Evolutionary conservation across 1,140 invertebrate genomes (phyloP), one percentile per base, ranked within the genome.

Genomic region (Polyergus mexicanus): DNA sequence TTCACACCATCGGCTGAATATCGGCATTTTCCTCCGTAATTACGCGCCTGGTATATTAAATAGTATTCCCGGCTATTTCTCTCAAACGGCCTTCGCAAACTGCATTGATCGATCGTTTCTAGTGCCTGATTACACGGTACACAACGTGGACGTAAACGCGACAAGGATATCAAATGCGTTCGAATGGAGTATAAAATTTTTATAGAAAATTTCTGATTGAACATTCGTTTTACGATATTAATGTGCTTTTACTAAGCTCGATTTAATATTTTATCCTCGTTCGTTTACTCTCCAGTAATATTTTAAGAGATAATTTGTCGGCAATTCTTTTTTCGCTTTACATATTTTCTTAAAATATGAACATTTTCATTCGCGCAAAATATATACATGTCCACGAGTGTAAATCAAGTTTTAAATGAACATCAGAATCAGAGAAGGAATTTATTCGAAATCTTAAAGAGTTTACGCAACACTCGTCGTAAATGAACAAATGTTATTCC

Each of bases 161-260:
- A 47, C 32, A 56, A 63, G 58, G 41, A 84, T 13, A 54, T 65
- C 32, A 41, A 32, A 32, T 84, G 60, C 58, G 13, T 63, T 16
- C 22, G 72, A 51, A 84, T 66, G 44, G 63, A 54, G n/a, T 81
- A 60, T 86, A 86, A 81, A 81, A 54, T 35, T 83, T 86, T 86
- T 86, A 86, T 81, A 81, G 84, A 51, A 4, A 47, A 69, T 71
- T 86, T 81, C 56, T 81, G 84, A 86, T 81, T 63, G 65, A 63
- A 71, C 35, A 41, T 41, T 51, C 77, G 44, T 72, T 86, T 86
- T 86, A 86, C 58, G 84, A 86, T 51, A 62, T 86, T 86, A 86
- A 86, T 86, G 6, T 16, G 32, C 38, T 38, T 51, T 63, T 56
- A 56, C 60, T 60, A 32, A 47, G 13, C 22, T n/a, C 35, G 44